These are phyloP conservation scores for Cinclus cinclus DNA, from an alignment of 2,113 vertebrate species.

Conservation along the genomic window DNA sequence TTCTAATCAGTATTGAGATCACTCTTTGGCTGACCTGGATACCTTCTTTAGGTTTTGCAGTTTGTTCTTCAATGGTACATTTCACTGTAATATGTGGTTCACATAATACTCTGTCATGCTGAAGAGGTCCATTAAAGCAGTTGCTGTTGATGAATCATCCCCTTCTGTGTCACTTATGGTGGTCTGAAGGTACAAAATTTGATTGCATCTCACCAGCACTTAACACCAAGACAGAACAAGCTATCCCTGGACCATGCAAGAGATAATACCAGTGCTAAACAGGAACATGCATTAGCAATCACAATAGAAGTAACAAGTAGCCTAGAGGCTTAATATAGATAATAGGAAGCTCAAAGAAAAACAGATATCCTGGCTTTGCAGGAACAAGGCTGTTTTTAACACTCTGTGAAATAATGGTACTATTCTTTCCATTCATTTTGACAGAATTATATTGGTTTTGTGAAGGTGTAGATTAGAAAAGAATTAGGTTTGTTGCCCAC, in stretches of 20 bases:
- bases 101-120: not conserved
- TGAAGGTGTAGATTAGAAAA: constrained; percentile 15
- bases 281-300: constrained; percentile 12
- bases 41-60: not conserved
- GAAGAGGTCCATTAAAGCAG: constrained; percentile 25
- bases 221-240: not conserved
- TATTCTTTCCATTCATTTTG: not conserved
- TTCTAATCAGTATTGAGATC: not conserved
- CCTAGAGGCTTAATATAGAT: constrained; percentile 37
- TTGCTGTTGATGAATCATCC: constrained; percentile 24
- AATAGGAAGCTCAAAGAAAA: constrained; percentile 25
- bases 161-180: not conserved
- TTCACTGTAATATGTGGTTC: not conserved
- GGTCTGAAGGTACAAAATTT: constrained; percentile 40
- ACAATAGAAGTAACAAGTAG: constrained; percentile 37
- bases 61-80: not conserved
- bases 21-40: not conserved
- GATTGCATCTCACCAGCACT: not conserved
- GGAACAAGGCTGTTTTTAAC: not conserved
- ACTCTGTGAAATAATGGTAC: not conserved
- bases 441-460: constrained; percentile 18
- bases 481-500: constrained; percentile 1
- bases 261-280: not conserved
- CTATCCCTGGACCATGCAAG: not conserved
- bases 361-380: not conserved